These are phyloP conservation scores for Scleropages formosus DNA, from an alignment of 2,797 vertebrate genomes.

Conservation along the genomic window DNA sequence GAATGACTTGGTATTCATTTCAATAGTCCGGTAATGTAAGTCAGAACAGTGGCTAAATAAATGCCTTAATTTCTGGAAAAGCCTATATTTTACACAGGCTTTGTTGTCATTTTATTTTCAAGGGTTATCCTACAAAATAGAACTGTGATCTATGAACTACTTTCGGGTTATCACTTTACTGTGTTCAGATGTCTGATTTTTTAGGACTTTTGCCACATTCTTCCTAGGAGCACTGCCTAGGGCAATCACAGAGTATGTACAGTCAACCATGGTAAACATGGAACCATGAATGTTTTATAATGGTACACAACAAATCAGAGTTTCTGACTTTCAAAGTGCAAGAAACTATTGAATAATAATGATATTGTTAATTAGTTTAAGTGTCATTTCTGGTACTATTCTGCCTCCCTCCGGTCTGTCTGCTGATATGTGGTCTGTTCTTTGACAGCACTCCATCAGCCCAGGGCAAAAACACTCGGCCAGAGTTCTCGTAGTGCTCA, in stretches of 20 bases:
- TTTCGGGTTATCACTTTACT: constrained; percentile 4
- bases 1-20: not conserved
- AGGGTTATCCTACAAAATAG: not conserved
- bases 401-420: too few relatives aligned
- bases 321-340: not conserved
- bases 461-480: too few relatives aligned
- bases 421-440: too few relatives aligned
- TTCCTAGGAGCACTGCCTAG: too few relatives aligned
- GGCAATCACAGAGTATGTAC: too few relatives aligned
- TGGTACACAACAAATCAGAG: too few relatives aligned
- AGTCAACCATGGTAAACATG: too few relatives aligned
- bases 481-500: too few relatives aligned
- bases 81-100: constrained; percentile 42
- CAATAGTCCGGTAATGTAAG: not conserved
- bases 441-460: too few relatives aligned
- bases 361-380: too few relatives aligned
- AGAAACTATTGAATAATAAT: not conserved
- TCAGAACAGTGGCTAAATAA: constrained; percentile 42
- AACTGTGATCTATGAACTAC: not conserved
- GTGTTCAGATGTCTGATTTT: not conserved
- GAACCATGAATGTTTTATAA: too few relatives aligned
- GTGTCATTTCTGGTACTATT: too few relatives aligned
- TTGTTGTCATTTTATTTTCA: constrained; percentile 32
- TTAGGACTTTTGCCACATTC: not conserved
- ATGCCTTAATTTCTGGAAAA: constrained; percentile 55